Conservation (phyloP, 2,113 vertebrate species). For the Gavialis gangeticus region DNA sequence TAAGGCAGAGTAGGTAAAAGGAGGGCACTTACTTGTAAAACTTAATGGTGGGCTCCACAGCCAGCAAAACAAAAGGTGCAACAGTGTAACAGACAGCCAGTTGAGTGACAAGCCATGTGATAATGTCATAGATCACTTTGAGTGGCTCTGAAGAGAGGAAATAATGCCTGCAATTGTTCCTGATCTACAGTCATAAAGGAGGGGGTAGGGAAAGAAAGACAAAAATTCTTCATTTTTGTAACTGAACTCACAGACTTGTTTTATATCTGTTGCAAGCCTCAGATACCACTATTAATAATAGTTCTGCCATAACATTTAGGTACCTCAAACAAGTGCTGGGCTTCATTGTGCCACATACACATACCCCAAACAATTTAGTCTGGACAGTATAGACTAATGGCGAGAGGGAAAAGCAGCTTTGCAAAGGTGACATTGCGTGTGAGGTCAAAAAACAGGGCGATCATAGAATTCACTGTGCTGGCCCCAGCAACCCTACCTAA, state of each 20-base stretch:
- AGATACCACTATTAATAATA: background rate
- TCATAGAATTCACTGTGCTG: background rate
- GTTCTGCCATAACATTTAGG: background rate
- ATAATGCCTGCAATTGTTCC: constrained; percentile 78
- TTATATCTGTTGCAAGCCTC: background rate
- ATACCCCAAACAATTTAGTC: background rate
- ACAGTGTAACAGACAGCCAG: constrained; percentile 81
- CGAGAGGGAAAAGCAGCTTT: background rate
- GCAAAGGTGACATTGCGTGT: background rate
- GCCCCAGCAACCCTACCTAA: too few species aligned
- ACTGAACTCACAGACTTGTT: fast-evolving
- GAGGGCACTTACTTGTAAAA: constrained; percentile 82
- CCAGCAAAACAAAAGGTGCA: constrained; percentile 82
- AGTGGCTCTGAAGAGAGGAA: constrained; percentile 78
- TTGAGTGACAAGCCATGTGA: constrained; percentile 82
- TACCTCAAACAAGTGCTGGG: background rate
- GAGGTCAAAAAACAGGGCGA: background rate
- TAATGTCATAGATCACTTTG: constrained; percentile 72
- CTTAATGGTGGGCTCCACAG: constrained; percentile 80
- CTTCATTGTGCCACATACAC: background rate
- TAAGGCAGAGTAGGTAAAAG: background rate
- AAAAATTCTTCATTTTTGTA: background rate
- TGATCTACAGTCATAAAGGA: constrained; percentile 72
- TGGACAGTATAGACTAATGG: background rate
- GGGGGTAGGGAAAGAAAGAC: background rate